Conservation (phyloP, 2,888 invertebrate species). For the Lottia gigantea region DNA sequence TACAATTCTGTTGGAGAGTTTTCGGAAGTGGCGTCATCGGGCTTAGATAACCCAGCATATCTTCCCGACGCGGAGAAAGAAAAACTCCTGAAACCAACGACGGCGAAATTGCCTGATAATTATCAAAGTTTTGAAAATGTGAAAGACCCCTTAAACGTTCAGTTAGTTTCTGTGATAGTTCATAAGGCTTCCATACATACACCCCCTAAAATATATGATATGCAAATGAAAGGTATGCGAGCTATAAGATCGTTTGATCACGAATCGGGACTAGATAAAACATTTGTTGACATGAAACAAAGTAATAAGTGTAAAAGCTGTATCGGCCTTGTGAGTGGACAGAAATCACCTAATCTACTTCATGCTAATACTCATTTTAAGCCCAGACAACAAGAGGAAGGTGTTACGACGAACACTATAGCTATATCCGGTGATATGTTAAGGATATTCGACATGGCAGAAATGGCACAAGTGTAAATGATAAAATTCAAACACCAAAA, state of each 20-base stretch:
- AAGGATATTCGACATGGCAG: slow-evolving; percentile 6
- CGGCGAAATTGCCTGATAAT: slow-evolving; percentile 7
- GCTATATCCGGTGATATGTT: neutral
- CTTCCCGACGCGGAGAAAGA: slow-evolving; percentile 18
- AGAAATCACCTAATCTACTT: neutral
- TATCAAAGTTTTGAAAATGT: neutral
- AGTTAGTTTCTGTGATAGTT: slow-evolving; percentile 21
- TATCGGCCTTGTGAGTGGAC: neutral
- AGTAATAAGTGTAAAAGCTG: neutral
- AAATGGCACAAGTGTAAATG: neutral
- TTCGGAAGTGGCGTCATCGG: slow-evolving; percentile 22
- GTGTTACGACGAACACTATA: neutral
- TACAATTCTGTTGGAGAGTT: slow-evolving; percentile 9
- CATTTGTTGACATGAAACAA: neutral
- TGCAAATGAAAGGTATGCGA: neutral
- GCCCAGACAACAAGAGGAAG: neutral
- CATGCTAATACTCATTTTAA: neutral
- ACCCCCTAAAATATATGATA: slow-evolving; percentile 13
- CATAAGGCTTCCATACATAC: slow-evolving; percentile 21
- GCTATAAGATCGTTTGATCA: slow-evolving; percentile 1
- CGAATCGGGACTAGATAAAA: neutral
- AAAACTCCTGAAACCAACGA: slow-evolving; percentile 15
- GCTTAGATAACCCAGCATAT: slow-evolving; percentile 46
- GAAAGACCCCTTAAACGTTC: neutral
- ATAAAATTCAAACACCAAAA: too few relatives aligned